Conservation (phyloP, 2,113 vertebrate species). For the Podocnemis expansa region DNA sequence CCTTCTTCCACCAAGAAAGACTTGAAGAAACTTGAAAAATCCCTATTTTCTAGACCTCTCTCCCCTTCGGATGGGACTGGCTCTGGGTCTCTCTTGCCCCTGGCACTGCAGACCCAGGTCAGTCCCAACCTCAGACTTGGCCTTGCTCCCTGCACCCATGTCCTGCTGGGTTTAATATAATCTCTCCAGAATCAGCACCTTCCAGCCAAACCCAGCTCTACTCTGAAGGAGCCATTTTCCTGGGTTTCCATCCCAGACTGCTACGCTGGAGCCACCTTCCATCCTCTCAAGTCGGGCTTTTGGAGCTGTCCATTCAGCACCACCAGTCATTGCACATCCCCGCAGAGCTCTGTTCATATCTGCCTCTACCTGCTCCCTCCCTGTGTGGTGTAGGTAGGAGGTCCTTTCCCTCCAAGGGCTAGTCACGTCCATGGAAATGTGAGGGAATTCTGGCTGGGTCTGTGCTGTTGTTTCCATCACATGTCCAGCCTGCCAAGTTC, state of each 20-base stretch:
- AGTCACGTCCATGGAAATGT: background rate
- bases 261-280: background rate
- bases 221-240: too few relatives aligned
- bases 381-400: background rate
- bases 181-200: background rate
- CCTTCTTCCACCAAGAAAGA: too few relatives aligned
- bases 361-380: too few relatives aligned
- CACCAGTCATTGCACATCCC: background rate
- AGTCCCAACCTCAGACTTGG: background rate
- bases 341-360: background rate
- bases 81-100: too few relatives aligned
- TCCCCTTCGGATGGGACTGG: too few relatives aligned
- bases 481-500: background rate
- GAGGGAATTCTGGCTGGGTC: background rate
- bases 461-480: background rate
- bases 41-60: background rate
- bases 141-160: background rate
- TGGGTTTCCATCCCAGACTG: background rate
- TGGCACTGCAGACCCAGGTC: background rate
- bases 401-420: background rate
- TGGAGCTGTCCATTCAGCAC: conserved; percentile 36
- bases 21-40: background rate
- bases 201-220: background rate
- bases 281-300: too few relatives aligned
- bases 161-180: too few relatives aligned